Conservation (phyloP, 2,888 invertebrate species). For the Phymatocera aterrima region DNA sequence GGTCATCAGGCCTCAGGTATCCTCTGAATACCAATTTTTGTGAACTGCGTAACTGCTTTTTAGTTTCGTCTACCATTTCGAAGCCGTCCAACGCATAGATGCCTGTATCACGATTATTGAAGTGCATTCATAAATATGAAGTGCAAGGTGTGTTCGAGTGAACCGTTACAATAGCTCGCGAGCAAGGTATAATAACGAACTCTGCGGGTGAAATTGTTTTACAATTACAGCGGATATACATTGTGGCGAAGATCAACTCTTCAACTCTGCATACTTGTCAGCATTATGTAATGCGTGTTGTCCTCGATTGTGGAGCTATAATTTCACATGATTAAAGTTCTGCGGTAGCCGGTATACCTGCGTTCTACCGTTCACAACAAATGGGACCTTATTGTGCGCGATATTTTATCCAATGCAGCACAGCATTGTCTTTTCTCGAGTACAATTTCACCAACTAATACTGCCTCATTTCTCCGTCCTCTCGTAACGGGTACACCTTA, state of each 20-base stretch:
- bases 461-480: neutral
- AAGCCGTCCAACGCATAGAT: neutral
- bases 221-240: neutral
- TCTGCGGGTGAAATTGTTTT: neutral
- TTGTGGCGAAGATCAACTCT: neutral
- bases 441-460: neutral
- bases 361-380: too few species aligned
- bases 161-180: conserved; percentile 1
- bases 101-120: too few species aligned
- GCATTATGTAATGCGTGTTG: neutral
- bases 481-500: conserved; percentile 11
- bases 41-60: too few species aligned
- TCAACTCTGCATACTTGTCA: too few species aligned
- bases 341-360: too few species aligned
- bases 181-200: neutral
- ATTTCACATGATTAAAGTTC: neutral
- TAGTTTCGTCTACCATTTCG: too few species aligned
- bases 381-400: neutral
- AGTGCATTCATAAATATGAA: neutral
- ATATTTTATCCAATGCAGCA: neutral
- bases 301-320: neutral
- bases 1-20: too few species aligned
- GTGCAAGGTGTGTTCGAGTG: neutral
- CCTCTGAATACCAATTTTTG: too few species aligned
- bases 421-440: conserved; percentile 15